Conservation (phyloP, 2,888 invertebrate species). For the Nezara viridula region DNA sequence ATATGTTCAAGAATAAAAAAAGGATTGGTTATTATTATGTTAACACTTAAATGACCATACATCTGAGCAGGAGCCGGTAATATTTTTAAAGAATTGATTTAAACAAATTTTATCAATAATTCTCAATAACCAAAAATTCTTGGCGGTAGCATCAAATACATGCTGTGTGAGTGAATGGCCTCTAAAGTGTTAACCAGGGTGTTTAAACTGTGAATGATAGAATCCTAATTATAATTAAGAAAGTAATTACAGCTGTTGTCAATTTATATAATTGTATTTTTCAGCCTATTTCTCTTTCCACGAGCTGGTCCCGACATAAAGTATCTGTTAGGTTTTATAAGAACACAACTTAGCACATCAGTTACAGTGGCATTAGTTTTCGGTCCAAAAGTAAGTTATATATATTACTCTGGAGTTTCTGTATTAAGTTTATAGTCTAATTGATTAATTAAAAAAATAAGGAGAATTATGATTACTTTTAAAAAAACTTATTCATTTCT, state of each 20-base stretch:
- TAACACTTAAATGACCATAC: too few relatives aligned
- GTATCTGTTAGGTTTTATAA: conserved; percentile 90
- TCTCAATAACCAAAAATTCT: too few relatives aligned
- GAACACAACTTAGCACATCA: conserved; percentile 92
- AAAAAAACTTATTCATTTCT: not conserved
- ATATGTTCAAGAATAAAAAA: too few relatives aligned
- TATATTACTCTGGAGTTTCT: not conserved
- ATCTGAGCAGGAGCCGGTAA: too few relatives aligned
- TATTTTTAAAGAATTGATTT: too few relatives aligned
- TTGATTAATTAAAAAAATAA: not conserved
- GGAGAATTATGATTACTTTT: not conserved
- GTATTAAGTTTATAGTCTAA: not conserved
- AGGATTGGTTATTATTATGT: too few relatives aligned
- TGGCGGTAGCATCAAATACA: too few relatives aligned
- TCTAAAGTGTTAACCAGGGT: too few relatives aligned
- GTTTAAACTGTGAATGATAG: not conserved
- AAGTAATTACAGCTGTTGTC: too few relatives aligned
- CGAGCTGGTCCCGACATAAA: conserved; percentile 92
- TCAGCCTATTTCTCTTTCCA: conserved; percentile 87
- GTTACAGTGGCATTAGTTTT: conserved; percentile 88
- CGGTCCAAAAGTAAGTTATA: conserved; percentile 80
- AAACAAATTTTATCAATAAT: too few relatives aligned
- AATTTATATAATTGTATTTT: conserved; percentile 57
- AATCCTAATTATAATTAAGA: not conserved
- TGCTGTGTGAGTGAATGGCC: too few relatives aligned